phyloP scores from a whole-genome alignment of 2,113 vertebrate genomes.

The Nannospalax galili region DNA sequence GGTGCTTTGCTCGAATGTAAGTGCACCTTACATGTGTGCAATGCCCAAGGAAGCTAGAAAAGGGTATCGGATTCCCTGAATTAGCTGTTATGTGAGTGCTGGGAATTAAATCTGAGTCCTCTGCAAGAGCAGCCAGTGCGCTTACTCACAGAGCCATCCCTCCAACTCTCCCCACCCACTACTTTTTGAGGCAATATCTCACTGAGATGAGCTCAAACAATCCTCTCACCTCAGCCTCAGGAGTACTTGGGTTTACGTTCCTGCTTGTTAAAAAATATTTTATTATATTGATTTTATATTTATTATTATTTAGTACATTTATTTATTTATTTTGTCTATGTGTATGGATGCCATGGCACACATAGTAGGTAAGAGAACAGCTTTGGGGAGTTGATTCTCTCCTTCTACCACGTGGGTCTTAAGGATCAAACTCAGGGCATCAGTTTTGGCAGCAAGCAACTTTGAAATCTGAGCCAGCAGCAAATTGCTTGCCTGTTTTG shows the following conservation, averaged over 20 bases:
- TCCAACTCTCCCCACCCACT: background rate
- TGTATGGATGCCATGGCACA: background rate
- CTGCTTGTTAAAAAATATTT: background rate
- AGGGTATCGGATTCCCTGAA: no score
- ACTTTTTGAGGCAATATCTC: background rate
- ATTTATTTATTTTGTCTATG: background rate
- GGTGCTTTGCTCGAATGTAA: no score
- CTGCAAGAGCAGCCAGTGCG: no score
- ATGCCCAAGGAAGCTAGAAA: no score
- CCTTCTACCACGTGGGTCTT: background rate
- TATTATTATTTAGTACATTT: background rate
- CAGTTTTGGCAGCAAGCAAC: background rate
- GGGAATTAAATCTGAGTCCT: no score
- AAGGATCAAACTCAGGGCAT: background rate
- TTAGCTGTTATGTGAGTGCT: no score
- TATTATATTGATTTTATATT: no score
- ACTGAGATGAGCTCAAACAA: background rate
- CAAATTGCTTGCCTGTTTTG: background rate
- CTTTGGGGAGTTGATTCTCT: background rate
- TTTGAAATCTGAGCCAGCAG: background rate
- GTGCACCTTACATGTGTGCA: no score
- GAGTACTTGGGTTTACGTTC: background rate
- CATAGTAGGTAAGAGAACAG: background rate
- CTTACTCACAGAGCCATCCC: no score
- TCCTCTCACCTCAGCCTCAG: background rate